Conservation (phyloP, 2,888 invertebrate genomes). For the Ennomos erosarius region DNA sequence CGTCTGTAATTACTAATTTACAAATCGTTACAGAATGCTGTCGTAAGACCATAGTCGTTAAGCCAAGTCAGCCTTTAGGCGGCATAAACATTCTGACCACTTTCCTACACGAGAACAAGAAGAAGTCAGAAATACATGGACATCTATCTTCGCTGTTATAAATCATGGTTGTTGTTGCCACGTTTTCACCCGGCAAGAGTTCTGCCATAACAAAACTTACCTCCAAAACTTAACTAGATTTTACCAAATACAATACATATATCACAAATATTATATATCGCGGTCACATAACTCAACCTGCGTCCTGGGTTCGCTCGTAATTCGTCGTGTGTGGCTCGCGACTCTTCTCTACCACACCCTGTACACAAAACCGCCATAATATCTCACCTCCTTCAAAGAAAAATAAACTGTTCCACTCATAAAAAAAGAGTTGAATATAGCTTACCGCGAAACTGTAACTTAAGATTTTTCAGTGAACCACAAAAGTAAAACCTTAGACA, state of each 20-base stretch:
- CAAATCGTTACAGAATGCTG: background rate
- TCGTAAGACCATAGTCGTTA: too few species aligned
- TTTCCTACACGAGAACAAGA: too few species aligned
- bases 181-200: conserved; percentile 13
- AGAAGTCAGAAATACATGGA: too few species aligned
- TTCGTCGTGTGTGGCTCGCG: conserved; percentile 84
- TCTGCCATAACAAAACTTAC: conserved; percentile 32
- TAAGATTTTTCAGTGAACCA: conserved; percentile 46
- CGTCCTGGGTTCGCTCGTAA: conserved; percentile 75
- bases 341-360: conserved; percentile 66
- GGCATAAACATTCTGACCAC: too few species aligned
- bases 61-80: too few species aligned
- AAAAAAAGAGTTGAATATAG: conserved; percentile 48
- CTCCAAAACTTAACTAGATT: conserved; percentile 54
- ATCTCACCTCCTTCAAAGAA: conserved; percentile 44
- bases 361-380: conserved; percentile 55
- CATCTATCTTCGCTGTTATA: conserved; percentile 10
- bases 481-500: conserved; percentile 77
- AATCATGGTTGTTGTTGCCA: conserved; percentile 19
- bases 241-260: conserved; percentile 67
- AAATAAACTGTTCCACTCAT: conserved; percentile 44
- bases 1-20: background rate
- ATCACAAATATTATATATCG: conserved; percentile 77
- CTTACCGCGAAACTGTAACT: conserved; percentile 29
- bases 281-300: conserved; percentile 75